Conservation (phyloP, 35 echinoderm and acorn worm species). For the Heliocidaris tuberculata region DNA sequence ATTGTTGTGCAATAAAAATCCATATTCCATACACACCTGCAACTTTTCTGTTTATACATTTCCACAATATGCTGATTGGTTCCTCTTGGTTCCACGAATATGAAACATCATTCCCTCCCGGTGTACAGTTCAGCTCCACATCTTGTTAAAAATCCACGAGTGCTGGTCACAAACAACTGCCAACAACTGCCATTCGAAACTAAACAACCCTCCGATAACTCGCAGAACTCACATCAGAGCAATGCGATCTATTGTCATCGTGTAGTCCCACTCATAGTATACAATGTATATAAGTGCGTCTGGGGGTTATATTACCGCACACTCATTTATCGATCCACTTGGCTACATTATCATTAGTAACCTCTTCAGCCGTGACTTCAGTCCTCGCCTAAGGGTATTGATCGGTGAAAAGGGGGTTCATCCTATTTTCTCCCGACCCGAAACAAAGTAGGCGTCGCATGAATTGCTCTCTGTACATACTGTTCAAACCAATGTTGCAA, state of each 20-base stretch:
- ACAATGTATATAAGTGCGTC: neutral
- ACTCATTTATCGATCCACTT: constrained; percentile 10
- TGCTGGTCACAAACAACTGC: neutral
- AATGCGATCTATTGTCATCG: neutral
- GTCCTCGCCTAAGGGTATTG: neutral
- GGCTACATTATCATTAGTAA: constrained; percentile 17
- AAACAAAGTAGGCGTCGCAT: neutral
- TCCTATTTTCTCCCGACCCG: neutral
- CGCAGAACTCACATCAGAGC: neutral
- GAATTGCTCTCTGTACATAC: neutral
- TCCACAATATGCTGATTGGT: neutral
- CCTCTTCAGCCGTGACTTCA: constrained; percentile 7
- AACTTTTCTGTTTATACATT: neutral
- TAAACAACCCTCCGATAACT: neutral
- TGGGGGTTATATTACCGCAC: neutral
- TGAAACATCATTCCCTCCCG: neutral
- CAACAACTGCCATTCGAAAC: neutral
- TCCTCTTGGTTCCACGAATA: neutral
- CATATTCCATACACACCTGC: neutral
- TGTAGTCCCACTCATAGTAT: neutral
- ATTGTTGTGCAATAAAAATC: neutral
- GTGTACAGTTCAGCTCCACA: neutral
- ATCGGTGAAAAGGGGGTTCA: neutral
- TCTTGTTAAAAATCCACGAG: neutral
- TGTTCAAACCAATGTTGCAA: neutral